Percentiles rank a stretch among this genome's conserved stretches.
Conservation (phyloP, 2,888 invertebrate species). For the Gymnosoma rotundatum region DNA sequence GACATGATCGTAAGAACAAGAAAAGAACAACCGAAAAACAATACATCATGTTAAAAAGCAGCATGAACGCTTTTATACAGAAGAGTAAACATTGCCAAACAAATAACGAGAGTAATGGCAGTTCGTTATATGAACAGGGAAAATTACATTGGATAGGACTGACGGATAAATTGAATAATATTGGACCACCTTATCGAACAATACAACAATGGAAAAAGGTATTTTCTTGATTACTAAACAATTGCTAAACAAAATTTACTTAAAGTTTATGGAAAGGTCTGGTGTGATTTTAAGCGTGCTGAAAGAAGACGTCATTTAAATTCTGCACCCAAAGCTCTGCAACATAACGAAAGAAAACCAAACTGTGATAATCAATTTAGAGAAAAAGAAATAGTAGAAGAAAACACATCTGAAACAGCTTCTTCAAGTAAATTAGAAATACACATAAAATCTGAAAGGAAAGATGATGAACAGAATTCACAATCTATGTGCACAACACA, state of each 20-base stretch:
- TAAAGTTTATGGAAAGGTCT: constrained; percentile 45
- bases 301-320: constrained; percentile 34
- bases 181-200: constrained; percentile 63
- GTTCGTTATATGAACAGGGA: constrained; percentile 20
- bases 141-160: constrained; percentile 43
- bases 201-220: constrained; percentile 67
- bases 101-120: background rate
- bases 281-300: constrained; percentile 58
- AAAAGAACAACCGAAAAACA: constrained; percentile 60
- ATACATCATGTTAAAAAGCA: constrained; percentile 52
- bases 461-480: constrained; percentile 27
- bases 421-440: background rate
- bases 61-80: constrained; percentile 9
- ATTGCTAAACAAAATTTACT: background rate
- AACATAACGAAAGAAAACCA: background rate
- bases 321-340: background rate
- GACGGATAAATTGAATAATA: constrained; percentile 49
- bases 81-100: background rate
- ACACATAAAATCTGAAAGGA: constrained; percentile 23
- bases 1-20: constrained; percentile 26
- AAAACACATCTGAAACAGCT: background rate
- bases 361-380: background rate
- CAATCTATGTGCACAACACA: constrained; percentile 38
- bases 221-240: background rate
- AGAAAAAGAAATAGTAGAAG: background rate